phyloP scores from a whole-genome alignment of 2,888 invertebrate genomes.

The Aspidapion aeneum region DNA sequence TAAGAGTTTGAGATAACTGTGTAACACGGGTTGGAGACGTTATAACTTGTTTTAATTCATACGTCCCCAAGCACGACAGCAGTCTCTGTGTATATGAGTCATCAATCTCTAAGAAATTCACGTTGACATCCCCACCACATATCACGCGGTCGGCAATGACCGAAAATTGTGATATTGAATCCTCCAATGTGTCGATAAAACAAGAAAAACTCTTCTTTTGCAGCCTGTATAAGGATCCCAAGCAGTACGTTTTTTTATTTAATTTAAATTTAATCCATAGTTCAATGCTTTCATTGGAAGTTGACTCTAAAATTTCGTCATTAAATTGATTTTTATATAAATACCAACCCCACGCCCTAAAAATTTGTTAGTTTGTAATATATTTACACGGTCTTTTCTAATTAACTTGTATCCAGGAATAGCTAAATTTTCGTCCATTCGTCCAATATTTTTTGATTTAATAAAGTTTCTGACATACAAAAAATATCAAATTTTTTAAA shows the following conservation, averaged over 20 bases:
- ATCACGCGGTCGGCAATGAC: background rate
- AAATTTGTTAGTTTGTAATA: background rate
- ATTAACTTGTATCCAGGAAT: too few species aligned
- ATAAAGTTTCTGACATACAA: background rate
- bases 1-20: background rate
- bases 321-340: background rate
- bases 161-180: background rate
- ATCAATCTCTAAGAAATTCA: background rate
- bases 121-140: background rate
- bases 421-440: too few species aligned
- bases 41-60: background rate
- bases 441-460: too few species aligned
- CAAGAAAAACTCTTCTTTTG: background rate
- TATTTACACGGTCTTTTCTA: too few species aligned
- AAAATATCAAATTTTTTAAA: background rate
- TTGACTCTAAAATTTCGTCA: background rate
- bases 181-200: background rate
- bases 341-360: background rate
- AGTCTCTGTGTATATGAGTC: background rate
- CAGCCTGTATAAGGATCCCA: background rate
- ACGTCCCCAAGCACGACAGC: background rate
- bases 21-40: background rate
- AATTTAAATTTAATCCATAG: constrained; percentile 1
- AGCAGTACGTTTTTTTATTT: background rate
- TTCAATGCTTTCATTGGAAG: constrained; percentile 1